Percentiles rank a stretch among this genome's conserved stretches.
Evolutionary conservation across 1,140 invertebrate genomes (phyloP).

Genomic region (Hydropsyche tenuis): DNA sequence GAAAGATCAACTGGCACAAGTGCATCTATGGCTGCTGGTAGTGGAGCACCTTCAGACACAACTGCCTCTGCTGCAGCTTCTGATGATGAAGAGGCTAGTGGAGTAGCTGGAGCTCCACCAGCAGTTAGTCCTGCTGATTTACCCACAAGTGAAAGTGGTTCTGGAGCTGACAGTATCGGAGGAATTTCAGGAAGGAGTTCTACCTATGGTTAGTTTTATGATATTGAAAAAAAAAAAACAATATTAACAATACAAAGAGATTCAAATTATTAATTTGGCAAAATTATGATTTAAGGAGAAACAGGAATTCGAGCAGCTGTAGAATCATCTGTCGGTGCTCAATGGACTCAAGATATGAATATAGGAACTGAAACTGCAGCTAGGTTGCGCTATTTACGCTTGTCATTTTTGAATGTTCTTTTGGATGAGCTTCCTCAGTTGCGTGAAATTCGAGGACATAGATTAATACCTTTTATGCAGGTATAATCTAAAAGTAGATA

Average conservation of each 20-base stretch:
- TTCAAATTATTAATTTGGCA: no score
- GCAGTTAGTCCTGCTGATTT: constrained; percentile 79
- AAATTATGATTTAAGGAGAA: constrained; percentile 8
- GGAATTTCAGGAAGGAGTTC: constrained; percentile 91
- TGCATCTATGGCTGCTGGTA: constrained; percentile 52
- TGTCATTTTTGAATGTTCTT: constrained; percentile 69
- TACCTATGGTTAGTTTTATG: constrained; percentile 75
- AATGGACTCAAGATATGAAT: constrained; percentile 55
- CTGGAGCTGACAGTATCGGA: constrained; percentile 88
- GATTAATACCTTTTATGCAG: constrained; percentile 90
- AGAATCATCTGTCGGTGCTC: constrained; percentile 47
- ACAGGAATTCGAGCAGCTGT: constrained; percentile 19
- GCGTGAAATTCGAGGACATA: constrained; percentile 70
- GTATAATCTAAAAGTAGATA: no score
- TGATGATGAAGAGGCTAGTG: constrained; percentile 93
- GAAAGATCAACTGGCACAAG: constrained; percentile 65
- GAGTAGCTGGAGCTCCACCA: constrained; percentile 83
- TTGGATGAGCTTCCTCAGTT: constrained; percentile 70
- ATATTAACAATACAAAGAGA: no score
- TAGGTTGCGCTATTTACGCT: constrained; percentile 70
- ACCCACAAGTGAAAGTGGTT: constrained; percentile 83
- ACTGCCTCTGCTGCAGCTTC: constrained; percentile 63
- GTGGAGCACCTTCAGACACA: constrained; percentile 50
- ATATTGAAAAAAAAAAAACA: not conserved
- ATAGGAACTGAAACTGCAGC: constrained; percentile 58